Conservation (phyloP, 1,140 invertebrate genomes). For the Manduca sexta region DNA sequence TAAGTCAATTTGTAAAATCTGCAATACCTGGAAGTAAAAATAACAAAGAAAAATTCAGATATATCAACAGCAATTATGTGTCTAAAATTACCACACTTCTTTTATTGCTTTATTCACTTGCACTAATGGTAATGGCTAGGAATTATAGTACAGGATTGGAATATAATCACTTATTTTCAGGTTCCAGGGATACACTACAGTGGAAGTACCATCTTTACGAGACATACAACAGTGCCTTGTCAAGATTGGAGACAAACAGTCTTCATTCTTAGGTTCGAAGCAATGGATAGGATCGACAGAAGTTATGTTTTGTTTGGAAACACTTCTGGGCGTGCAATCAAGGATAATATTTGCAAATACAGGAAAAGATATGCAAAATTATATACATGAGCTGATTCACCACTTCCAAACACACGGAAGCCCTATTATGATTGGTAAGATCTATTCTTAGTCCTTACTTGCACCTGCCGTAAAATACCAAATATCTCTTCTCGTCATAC, state of each 20-base stretch:
- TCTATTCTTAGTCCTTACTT: not conserved
- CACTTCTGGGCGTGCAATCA: conserved; percentile 84
- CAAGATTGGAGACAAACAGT: conserved; percentile 94
- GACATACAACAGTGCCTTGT: conserved; percentile 96
- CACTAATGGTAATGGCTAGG: too few species aligned
- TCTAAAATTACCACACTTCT: too few species aligned
- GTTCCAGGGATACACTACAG: conserved; percentile 93
- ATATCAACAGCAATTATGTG: too few species aligned
- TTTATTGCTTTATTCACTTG: too few species aligned
- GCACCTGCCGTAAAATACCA: too few species aligned
- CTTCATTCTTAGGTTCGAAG: conserved; percentile 89
- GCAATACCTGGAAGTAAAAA: too few species aligned
- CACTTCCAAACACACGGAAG: conserved; percentile 96
- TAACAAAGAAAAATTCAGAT: too few species aligned
- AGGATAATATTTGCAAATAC: conserved; percentile 89
- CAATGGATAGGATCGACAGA: conserved; percentile 99
- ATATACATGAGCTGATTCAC: conserved; percentile 85
- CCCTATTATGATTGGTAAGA: conserved; percentile 97
- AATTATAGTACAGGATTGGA: too few species aligned
- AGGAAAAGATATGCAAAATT: conserved; percentile 87
- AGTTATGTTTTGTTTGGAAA: conserved; percentile 93
- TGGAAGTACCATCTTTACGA: conserved; percentile 86
- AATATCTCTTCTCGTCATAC: too few species aligned
- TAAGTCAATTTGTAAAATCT: too few species aligned
- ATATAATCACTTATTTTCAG: conserved; percentile 48